phyloP scores from a whole-genome alignment of 1,140 invertebrate genomes.

The Hyphantria cunea region DNA sequence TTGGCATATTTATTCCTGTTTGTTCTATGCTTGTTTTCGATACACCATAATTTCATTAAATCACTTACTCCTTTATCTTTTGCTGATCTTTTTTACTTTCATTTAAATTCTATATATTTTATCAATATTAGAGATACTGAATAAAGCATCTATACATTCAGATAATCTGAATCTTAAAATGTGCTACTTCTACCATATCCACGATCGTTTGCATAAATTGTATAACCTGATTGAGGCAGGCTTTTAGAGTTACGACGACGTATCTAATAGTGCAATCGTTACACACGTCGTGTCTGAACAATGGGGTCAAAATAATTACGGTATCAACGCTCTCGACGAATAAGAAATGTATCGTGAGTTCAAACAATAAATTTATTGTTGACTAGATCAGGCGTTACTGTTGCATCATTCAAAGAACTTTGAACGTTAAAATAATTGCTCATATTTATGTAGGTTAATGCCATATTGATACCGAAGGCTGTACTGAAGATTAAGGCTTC shows the following conservation, averaged over 20 bases:
- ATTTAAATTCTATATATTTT: no score
- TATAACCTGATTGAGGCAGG: no score
- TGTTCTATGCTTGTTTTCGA: no score
- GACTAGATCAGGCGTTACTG: constrained; percentile 13
- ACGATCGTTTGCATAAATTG: no score
- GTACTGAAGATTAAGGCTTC: constrained; percentile 10
- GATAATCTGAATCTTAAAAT: no score
- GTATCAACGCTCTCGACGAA: constrained; percentile 20
- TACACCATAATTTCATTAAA: no score
- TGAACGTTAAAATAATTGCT: constrained; percentile 11
- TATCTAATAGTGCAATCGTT: constrained; percentile 28
- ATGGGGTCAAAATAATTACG: constrained; percentile 35
- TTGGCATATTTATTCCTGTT: no score
- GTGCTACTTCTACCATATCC: no score
- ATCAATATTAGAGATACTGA: no score
- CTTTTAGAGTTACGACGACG: constrained; percentile 7
- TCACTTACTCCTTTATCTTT: no score
- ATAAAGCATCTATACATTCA: no score
- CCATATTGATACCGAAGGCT: background rate
- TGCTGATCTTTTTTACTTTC: no score
- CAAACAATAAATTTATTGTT: constrained; percentile 31
- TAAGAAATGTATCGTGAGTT: constrained; percentile 27
- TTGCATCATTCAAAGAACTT: constrained; percentile 28
- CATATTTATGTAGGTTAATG: constrained; percentile 8
- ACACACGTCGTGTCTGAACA: constrained; percentile 26